Evolutionary conservation across 2,113 vertebrate genomes (phyloP).

Genomic region (Recurvirostra avosetta): DNA sequence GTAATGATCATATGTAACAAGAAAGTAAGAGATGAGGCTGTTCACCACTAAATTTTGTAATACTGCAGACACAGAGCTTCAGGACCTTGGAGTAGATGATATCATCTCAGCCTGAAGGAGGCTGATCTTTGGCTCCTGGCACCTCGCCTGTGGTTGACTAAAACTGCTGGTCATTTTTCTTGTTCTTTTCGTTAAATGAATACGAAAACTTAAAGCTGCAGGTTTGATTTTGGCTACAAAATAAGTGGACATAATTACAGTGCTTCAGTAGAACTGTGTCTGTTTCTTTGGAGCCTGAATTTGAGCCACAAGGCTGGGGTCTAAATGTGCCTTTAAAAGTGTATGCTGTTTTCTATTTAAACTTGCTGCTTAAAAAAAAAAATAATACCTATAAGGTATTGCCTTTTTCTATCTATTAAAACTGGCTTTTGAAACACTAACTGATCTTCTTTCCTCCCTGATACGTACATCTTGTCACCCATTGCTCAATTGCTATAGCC

Average conservation of each 20-base stretch:
- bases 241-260: background rate
- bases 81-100: slow-evolving; percentile 63
- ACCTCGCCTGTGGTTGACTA: slow-evolving; percentile 64
- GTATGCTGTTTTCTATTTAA: background rate
- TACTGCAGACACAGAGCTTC: slow-evolving; percentile 27
- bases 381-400: background rate
- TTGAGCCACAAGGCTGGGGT: background rate
- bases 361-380: background rate
- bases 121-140: slow-evolving; percentile 74
- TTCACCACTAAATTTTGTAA: slow-evolving; percentile 61
- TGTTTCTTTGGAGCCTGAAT: background rate
- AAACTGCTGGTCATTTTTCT: slow-evolving; percentile 63
- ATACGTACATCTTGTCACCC: background rate
- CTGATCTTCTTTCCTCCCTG: background rate
- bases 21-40: slow-evolving; percentile 36
- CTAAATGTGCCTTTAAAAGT: slow-evolving; percentile 2
- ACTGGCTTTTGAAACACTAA: background rate
- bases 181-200: slow-evolving; percentile 42
- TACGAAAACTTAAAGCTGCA: slow-evolving; percentile 60
- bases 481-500: background rate
- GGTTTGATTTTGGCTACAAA: background rate
- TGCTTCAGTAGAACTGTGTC: background rate
- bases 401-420: background rate
- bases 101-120: slow-evolving; percentile 66
- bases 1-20: slow-evolving; percentile 4